Evolutionary conservation across 2,888 invertebrate species (phyloP), one percentile per base, ranked within the genome.

Genomic region (Operophtera brumata): DNA sequence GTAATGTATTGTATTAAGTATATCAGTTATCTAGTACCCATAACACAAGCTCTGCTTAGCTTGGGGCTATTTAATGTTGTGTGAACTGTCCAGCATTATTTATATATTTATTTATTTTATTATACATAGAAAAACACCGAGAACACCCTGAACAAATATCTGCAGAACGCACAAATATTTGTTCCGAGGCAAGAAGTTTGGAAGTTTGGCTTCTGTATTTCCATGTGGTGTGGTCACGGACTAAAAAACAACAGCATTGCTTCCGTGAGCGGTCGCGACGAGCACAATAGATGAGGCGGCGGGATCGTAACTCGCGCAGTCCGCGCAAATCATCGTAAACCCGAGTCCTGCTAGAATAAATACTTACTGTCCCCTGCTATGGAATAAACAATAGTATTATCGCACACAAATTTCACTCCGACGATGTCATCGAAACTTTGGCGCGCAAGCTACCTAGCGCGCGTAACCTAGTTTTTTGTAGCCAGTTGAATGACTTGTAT

Each of bases 271-370:
- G 37, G 65, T 52, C 62, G 70, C 68, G 65, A 66, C 67, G 56
- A 47, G 65, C 59, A 55, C 72, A 65, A 73, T 71, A 69, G 73
- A 74, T 73, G 70, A 69, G 67, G 66, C 59, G 62, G 52, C 45
- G 37, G 53, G 57, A 40, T 25, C 64, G 64, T 71, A 69, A 60
- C 62, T 74, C 62, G 45, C 54, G 52, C 50, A 49, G 51, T 64
- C 47, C 52, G 40, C 59, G 70, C 70, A 73, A 77, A 76, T 77
- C 74, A 74, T 75, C 71, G 69, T 39, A 34, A 26, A 50, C 45
- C 35, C 14, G 2, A 35, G 12, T 43, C 25, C 13, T 10, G n/a
- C 28, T 20, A 13, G 26, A 41, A 44, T 39, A 14, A 20, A 10
- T 39, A 28, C 44, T 47, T 32, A 47, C 47, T 39, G 7, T 26